These are phyloP conservation scores for Leptodactylus fallax DNA, from an alignment of 2,797 vertebrate species.

Conservation along the genomic window DNA sequence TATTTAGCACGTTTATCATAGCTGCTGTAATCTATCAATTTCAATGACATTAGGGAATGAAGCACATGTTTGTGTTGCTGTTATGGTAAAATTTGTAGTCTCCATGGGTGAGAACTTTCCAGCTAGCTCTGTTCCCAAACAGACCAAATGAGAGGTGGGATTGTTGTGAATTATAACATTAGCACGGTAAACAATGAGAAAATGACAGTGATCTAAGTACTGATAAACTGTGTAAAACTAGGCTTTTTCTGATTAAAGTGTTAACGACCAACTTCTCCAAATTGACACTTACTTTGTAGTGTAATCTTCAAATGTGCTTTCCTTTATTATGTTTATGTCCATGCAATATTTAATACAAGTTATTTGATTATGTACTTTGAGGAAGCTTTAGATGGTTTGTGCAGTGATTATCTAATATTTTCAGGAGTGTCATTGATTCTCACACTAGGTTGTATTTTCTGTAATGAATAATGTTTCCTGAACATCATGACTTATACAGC, in stretches of 20 bases:
- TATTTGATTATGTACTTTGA: too few relatives aligned
- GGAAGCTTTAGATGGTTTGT: too few relatives aligned
- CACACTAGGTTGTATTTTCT: too few relatives aligned
- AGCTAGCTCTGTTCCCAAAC: slow-evolving; percentile 50
- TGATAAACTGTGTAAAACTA: slow-evolving; percentile 32
- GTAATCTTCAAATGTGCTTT: background rate
- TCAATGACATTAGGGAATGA: slow-evolving; percentile 52
- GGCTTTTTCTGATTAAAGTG: background rate
- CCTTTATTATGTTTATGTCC: background rate
- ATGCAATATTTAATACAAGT: background rate
- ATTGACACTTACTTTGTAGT: background rate
- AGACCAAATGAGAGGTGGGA: slow-evolving; percentile 38
- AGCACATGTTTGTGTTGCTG: slow-evolving; percentile 55
- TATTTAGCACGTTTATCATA: slow-evolving; percentile 32
- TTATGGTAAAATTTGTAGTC: slow-evolving; percentile 29
- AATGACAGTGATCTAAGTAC: slow-evolving; percentile 37
- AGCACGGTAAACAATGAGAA: slow-evolving; percentile 46
- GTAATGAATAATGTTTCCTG: too few relatives aligned
- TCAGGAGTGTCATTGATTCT: too few relatives aligned
- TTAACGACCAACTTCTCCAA: background rate
- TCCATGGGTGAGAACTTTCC: slow-evolving; percentile 56
- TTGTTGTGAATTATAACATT: slow-evolving; percentile 59
- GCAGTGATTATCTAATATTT: too few relatives aligned
- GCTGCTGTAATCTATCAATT: slow-evolving; percentile 45
- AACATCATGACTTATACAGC: too few relatives aligned